A percentile compares a stretch with the other conserved stretches of the same genome.
These are phyloP conservation scores for Chirona hameri DNA, from an alignment of 2,888 invertebrate species.

Conservation along the genomic window DNA sequence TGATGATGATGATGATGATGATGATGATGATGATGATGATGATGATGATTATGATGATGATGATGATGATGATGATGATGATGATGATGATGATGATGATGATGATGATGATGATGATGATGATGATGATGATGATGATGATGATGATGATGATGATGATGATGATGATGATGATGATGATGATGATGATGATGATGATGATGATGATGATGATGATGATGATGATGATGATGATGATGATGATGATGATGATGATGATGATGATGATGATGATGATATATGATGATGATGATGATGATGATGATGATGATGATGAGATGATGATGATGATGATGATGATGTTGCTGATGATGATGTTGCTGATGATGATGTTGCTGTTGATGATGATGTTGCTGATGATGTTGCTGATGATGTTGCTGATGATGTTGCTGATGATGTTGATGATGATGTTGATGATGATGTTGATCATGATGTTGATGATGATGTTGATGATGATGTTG, in stretches of 20 bases:
- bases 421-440: no score
- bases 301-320: no score
- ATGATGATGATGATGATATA: no score
- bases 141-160: constrained; percentile 22
- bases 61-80: constrained; percentile 22
- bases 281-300: no score
- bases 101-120: constrained; percentile 22
- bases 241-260: constrained; percentile 22
- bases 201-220: constrained; percentile 22
- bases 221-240: constrained; percentile 22
- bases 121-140: constrained; percentile 22
- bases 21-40: no score
- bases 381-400: no score
- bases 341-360: no score
- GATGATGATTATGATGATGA: no score
- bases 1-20: constrained; percentile 22
- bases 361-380: no score
- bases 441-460: no score
- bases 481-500: constrained; percentile 8
- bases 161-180: constrained; percentile 22
- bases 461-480: constrained; percentile 9
- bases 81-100: constrained; percentile 22
- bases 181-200: constrained; percentile 22
- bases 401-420: no score
- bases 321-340: no score